Evolutionary conservation across 2,113 vertebrate genomes (phyloP).

Genomic region (Lota lota): DNA sequence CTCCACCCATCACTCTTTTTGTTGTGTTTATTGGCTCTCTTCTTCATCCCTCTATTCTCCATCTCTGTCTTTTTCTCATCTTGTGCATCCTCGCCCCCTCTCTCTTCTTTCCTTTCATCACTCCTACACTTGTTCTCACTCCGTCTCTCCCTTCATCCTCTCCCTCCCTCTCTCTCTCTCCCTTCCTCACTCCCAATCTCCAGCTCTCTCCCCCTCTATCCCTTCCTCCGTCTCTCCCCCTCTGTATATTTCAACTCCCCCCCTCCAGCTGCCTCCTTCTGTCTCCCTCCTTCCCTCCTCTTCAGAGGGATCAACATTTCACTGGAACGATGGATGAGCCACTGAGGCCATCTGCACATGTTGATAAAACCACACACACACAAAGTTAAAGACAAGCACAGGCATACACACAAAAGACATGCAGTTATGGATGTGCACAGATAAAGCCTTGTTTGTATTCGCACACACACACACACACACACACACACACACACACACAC

Average conservation of each 20-base stretch:
- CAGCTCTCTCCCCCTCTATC: not conserved
- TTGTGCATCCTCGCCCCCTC: too few relatives aligned
- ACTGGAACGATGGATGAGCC: constrained; percentile 60
- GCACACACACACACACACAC: not conserved
- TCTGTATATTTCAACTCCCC: constrained; percentile 13
- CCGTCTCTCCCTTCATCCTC: not conserved
- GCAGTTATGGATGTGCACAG: not conserved
- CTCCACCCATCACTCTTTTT: not conserved
- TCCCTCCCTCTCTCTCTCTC: not conserved
- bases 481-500: constrained; percentile 31
- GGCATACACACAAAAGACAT: not conserved
- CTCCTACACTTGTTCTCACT: not conserved
- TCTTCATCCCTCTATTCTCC: too few relatives aligned
- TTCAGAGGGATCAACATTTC: constrained; percentile 61
- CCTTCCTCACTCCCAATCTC: not conserved
- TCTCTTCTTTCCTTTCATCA: too few relatives aligned
- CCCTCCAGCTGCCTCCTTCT: not conserved
- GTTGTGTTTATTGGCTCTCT: not conserved
- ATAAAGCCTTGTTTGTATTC: not conserved
- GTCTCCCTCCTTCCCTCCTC: constrained; percentile 33
- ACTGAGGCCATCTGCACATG: constrained; percentile 60
- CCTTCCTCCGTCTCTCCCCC: not conserved
- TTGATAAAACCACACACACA: constrained; percentile 53
- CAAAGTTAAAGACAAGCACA: constrained; percentile 12
- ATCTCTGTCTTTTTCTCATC: too few relatives aligned